A percentile compares a stretch with the other conserved stretches of the same genome.
These are phyloP conservation scores for Ametastegia equiseti DNA, from an alignment of 2,888 invertebrate species.

Conservation along the genomic window DNA sequence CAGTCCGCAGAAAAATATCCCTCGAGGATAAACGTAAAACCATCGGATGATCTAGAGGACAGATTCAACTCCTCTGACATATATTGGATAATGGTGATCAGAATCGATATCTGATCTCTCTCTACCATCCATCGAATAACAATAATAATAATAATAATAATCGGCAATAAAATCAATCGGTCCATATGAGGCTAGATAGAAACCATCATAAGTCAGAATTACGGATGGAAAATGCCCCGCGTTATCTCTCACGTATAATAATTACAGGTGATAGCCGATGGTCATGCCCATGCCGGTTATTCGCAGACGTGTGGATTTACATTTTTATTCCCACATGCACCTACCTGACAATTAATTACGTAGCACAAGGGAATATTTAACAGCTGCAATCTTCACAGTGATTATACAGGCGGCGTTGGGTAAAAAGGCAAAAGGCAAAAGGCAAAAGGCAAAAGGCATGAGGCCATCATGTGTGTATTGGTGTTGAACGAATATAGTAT, in stretches of 20 bases:
- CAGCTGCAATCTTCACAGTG: constrained; percentile 37
- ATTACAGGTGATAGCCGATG: background rate
- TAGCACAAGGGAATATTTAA: constrained; percentile 25
- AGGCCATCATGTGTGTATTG: constrained; percentile 3
- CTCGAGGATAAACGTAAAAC: background rate
- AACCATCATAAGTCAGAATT: constrained; percentile 20
- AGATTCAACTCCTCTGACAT: background rate
- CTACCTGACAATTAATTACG: constrained; percentile 35
- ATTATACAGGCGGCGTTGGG: constrained; percentile 43
- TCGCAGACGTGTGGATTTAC: background rate
- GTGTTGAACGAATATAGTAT: constrained; percentile 22
- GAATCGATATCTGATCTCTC: background rate
- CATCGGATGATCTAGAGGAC: background rate
- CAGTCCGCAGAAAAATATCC: background rate
- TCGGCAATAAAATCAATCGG: background rate
- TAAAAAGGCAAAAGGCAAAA: constrained; percentile 24
- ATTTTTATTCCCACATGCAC: background rate
- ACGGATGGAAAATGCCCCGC: constrained; percentile 1
- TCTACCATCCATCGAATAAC: constrained; percentile 14
- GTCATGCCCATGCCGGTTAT: background rate
- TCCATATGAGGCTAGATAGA: background rate
- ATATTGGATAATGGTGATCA: background rate
- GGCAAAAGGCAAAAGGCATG: background rate
- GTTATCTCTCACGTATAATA: background rate
- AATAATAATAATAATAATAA: constrained; percentile 5